Evolutionary conservation across 2,797 vertebrate species (phyloP).

Genomic region (Prunella strophiata): DNA sequence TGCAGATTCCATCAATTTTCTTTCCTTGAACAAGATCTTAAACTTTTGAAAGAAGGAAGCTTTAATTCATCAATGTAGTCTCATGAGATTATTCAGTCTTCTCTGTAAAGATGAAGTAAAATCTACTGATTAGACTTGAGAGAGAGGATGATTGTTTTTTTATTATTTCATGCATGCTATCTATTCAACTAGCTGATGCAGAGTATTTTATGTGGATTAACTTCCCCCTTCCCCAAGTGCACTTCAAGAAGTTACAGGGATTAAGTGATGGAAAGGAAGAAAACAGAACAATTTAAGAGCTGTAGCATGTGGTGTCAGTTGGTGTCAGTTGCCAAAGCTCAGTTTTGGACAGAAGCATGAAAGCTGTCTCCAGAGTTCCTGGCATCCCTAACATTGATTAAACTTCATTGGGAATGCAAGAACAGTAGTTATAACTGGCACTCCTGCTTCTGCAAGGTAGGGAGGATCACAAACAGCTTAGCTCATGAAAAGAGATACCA

Average conservation of each 20-base stretch:
- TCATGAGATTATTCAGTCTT: neutral
- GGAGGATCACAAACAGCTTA: constrained; percentile 41
- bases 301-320: neutral
- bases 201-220: neutral
- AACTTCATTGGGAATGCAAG: constrained; percentile 4
- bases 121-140: neutral
- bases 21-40: neutral
- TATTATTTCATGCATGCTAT: neutral
- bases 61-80: neutral
- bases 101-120: neutral
- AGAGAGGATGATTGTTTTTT: neutral
- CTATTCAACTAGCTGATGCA: neutral
- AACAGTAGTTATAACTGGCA: neutral
- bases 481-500: constrained; percentile 3
- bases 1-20: neutral
- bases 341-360: neutral
- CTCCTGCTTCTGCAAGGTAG: constrained; percentile 21
- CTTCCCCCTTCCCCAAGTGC: neutral
- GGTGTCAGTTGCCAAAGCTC: neutral
- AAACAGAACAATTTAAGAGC: neutral
- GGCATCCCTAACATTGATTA: neutral
- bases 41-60: neutral
- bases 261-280: neutral
- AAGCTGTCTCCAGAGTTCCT: neutral
- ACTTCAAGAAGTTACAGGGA: neutral